Percentiles rank a stretch among this genome's conserved stretches.
These are phyloP conservation scores for Thecophora atra DNA, from an alignment of 2,888 invertebrate species.

Conservation along the genomic window DNA sequence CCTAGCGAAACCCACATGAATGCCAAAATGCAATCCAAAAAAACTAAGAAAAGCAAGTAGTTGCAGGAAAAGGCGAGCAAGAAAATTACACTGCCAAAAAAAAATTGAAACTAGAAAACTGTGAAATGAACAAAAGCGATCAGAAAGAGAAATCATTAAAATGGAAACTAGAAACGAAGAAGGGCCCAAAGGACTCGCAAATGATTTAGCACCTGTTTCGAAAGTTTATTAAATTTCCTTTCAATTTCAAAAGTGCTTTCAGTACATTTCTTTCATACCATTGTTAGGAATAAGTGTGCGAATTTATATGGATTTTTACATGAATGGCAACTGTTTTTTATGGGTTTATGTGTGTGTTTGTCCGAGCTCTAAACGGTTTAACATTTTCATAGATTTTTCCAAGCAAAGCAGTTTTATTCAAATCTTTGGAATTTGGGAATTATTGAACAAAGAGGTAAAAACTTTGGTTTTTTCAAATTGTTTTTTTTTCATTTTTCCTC, in stretches of 20 bases:
- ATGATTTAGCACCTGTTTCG: slow-evolving; percentile 23
- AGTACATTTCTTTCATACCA: neutral
- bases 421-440: neutral
- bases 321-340: no score
- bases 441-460: no score
- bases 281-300: no score
- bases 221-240: slow-evolving; percentile 30
- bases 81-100: no score
- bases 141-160: neutral
- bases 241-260: neutral
- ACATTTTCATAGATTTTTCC: slow-evolving; percentile 41
- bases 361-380: slow-evolving; percentile 35
- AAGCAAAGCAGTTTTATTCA: slow-evolving; percentile 27
- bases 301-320: no score
- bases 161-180: neutral
- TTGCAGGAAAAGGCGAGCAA: no score
- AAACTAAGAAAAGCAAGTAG: no score
- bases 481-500: neutral
- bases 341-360: neutral
- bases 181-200: slow-evolving; percentile 17
- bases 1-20: no score
- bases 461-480: no score
- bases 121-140: no score
- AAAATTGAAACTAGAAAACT: no score
- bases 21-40: no score